Conservation (phyloP, 2,113 vertebrate species). For the Nothoprocta pentlandii region DNA sequence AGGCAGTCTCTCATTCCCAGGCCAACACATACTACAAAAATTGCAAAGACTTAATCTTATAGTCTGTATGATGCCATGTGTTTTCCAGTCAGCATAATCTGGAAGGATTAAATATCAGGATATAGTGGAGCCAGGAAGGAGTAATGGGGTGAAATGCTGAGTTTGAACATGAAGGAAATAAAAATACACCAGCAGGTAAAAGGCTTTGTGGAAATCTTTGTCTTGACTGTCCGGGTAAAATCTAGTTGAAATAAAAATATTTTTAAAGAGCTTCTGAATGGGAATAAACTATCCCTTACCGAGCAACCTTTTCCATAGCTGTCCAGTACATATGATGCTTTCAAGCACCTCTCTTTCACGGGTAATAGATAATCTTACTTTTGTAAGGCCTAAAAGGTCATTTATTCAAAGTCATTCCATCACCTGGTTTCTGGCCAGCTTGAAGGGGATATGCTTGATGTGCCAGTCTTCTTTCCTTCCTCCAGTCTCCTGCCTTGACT, state of each 20-base stretch:
- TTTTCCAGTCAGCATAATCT: conserved; percentile 5
- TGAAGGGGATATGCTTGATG: not conserved
- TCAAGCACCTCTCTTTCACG: not conserved
- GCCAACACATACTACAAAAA: not conserved
- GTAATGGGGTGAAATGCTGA: not conserved
- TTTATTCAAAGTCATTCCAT: not conserved
- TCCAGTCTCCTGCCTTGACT: not conserved
- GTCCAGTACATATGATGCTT: not conserved
- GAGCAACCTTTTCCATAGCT: not conserved
- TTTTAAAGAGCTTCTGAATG: not conserved
- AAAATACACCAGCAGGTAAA: not conserved
- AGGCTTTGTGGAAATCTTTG: not conserved
- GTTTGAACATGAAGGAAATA: not conserved
- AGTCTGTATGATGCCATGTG: not conserved
- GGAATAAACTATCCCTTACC: not conserved
- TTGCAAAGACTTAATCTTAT: not conserved
- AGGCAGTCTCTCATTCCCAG: conserved; percentile 33
- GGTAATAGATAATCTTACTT: not conserved
- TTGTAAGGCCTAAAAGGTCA: not conserved
- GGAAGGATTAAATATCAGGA: not conserved
- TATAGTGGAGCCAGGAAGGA: not conserved
- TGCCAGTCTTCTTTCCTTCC: not conserved
- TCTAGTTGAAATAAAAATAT: not conserved
- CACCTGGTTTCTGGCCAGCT: not conserved
- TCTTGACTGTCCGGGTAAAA: not conserved